Evolutionary conservation across 2,797 vertebrate species (phyloP).

Genomic region (Eurystomus glaucurus): DNA sequence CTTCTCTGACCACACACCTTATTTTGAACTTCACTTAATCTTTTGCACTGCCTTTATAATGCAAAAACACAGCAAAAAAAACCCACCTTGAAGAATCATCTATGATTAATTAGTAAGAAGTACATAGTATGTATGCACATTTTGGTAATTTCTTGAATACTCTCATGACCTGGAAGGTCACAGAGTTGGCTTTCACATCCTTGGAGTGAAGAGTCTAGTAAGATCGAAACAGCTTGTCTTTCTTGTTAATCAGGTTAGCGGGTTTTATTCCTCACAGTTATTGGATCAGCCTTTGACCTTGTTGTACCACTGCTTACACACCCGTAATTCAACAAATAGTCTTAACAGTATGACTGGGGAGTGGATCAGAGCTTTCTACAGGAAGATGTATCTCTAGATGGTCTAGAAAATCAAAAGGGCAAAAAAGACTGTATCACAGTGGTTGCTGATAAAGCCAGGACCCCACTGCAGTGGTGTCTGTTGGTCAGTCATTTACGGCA

Average conservation of each 20-base stretch:
- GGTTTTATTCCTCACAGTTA: slow-evolving; percentile 47
- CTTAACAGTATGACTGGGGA: neutral
- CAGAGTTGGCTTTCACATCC: neutral
- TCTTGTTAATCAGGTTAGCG: slow-evolving; percentile 65
- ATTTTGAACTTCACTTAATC: neutral
- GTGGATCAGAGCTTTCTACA: neutral
- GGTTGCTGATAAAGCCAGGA: neutral
- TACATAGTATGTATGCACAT: neutral
- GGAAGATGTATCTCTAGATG: neutral
- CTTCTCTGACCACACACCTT: neutral
- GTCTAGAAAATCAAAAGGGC: neutral
- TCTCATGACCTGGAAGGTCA: neutral
- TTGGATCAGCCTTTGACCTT: slow-evolving; percentile 60
- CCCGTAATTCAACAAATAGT: slow-evolving; percentile 19
- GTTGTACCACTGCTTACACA: neutral
- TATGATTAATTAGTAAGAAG: neutral
- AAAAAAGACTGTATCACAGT: neutral
- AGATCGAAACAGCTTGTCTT: slow-evolving; percentile 23
- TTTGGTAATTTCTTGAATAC: neutral
- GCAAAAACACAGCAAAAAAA: neutral
- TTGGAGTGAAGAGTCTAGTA: neutral
- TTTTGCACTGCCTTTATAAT: neutral
- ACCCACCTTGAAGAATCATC: neutral
- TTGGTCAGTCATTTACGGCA: neutral
- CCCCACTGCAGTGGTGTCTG: neutral